A percentile compares a stretch with the other conserved stretches of the same genome.
These are phyloP conservation scores for Pelusios castaneus DNA, from an alignment of 2,113 vertebrate species.

Conservation along the genomic window DNA sequence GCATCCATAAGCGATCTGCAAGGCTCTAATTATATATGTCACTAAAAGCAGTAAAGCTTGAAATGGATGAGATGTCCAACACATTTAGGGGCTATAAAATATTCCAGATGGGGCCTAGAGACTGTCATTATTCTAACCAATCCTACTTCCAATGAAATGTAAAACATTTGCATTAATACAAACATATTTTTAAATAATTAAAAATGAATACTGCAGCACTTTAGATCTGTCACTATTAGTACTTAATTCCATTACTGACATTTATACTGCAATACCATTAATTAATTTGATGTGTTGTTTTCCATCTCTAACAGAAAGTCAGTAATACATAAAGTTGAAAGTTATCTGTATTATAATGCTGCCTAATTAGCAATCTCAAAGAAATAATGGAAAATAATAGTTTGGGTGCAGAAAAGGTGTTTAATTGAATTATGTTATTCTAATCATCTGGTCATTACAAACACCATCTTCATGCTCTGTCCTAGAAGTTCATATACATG, in stretches of 20 bases:
- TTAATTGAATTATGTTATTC: too few species aligned
- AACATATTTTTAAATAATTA: not conserved
- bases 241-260: not conserved
- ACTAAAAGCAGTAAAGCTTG: not conserved
- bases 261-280: not conserved
- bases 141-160: not conserved
- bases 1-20: too few species aligned
- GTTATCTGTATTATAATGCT: too few species aligned
- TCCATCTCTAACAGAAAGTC: not conserved
- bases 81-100: not conserved
- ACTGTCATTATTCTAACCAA: not conserved
- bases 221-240: not conserved
- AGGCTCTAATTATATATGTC: not conserved
- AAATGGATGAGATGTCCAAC: not conserved
- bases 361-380: too few species aligned
- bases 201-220: not conserved
- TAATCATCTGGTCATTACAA: too few species aligned
- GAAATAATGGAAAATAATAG: too few species aligned
- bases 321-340: not conserved
- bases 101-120: not conserved
- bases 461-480: too few species aligned
- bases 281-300: not conserved
- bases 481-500: too few species aligned
- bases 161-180: not conserved
- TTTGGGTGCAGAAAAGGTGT: too few species aligned